Base-by-base conservation (phyloP, 2,113 vertebrate species). In the Pterophyllum scalare region DNA sequence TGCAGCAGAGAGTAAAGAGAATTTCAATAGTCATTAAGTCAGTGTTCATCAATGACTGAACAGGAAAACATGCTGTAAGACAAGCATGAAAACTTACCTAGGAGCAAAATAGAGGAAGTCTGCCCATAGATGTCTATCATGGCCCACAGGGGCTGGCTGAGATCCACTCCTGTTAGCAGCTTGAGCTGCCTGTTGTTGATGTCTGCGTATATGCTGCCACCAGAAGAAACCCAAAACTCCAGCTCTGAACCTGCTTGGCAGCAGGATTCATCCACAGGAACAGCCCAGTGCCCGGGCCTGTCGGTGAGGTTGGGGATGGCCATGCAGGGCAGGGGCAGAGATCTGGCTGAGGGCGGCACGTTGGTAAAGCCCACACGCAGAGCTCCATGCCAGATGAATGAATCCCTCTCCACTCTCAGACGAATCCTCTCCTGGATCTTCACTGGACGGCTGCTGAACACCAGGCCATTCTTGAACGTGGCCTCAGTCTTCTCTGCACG, bases 71-170 rank as follows among this genome's bases (percentile, higher is more conserved):
- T 13, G 28, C 11, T 54, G 4, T 7, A 26, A 11, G 26, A 7
- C 13, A 33, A 57, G 33, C n/a, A 22, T 35, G 49, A 9, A 3
- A 72, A 90, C 96, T 91, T 81, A 97, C 97, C 95, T 1, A 96
- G 84, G 4, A 98, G 88, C 26, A 91, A 72, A 58, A 98, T 78
- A 10, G 95, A 89, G 38, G 91, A 86, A 1, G 97, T 96, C 84
- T 96, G 95, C 12, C 97, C 97, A 0, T 98, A 98, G 52, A 97
- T 56, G 26, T 98, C 97, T 22, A 98, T 90, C 86, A 98, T 91
- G 1, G 95, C 97, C 97, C 97, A 98, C 58, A 97, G 93, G 0
- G 95, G 96, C 20, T 26, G 31, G 0, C 59, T 83, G 62, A 94
- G 5, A 28, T 90, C 81, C 57, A 96, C 59, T 0, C 90, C 92